Base-by-base conservation (phyloP, 2,797 vertebrate species). In the Astyanax mexicanus region DNA sequence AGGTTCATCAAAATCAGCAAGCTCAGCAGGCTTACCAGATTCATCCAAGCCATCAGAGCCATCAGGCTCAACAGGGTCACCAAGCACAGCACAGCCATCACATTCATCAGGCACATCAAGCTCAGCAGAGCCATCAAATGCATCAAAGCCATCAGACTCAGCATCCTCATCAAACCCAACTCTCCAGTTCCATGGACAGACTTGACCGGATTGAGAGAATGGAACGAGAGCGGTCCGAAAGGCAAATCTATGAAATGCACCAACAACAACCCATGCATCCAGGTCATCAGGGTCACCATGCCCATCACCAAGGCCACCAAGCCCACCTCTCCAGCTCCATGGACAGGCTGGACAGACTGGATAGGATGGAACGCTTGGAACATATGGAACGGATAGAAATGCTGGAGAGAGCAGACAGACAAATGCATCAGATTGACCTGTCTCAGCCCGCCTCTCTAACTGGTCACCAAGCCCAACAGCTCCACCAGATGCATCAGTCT, bases 301-400 rank as follows among this genome's bases (percentile, higher is more conserved):
- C 88, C 1, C 91, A 92, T 66, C 90, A 90, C 12, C 88, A 84
- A 64, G 90, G 91, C 76, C 76, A 91, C 11, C 92, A 93, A 81
- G 82, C 86, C 64, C 90, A 90, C 23, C 81, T 83, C 15, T 75
- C 79, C n/a, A 81, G 83, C 52, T 84, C 82, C 19, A 81, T 84
- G 80, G 82, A 84, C 54, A 71, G 80, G 29, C 74, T 83, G 38
- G 82, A 83, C 51, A 72, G 66, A 51, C n/a, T 84, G 55, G 82
- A 84, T 23, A 75, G 66, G 35, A 67, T 83, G 52, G 76, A 83
- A 52, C 60, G 49, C 27, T 44, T 81, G 52, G 81, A 83, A 65
- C 35, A 15, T 11, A 69, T 84, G 54, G 77, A 84, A 66, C 52
- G 21, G n/a, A 69, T 77, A 1, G 82, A 81, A 25, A 81, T 62